Percentiles rank a stretch among this genome's conserved stretches.
Evolutionary conservation across 2,113 vertebrate genomes (phyloP).

Genomic region (Typhlomys cinereus): DNA sequence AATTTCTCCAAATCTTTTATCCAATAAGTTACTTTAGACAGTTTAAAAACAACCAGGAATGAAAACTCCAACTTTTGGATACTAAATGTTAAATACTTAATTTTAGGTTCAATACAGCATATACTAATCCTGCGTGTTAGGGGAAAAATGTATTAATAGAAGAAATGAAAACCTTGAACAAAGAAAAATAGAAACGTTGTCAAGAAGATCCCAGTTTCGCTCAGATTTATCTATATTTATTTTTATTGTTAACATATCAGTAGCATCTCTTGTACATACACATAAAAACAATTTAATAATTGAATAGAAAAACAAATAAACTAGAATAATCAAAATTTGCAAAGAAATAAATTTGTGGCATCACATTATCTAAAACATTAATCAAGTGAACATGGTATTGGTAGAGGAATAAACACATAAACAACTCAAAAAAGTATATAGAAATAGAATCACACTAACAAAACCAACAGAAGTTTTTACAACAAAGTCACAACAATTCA

Average conservation of each 20-base stretch:
- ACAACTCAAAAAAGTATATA: not conserved
- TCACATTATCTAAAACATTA: not conserved
- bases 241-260: not conserved
- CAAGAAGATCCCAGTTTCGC: not conserved
- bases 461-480: not conserved
- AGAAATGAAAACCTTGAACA: not conserved
- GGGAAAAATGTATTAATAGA: not conserved
- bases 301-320: not conserved
- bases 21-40: not conserved
- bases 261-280: not conserved
- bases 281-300: not conserved
- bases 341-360: not conserved
- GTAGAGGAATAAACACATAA: not conserved
- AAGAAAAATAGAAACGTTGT: not conserved
- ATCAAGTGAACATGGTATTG: not conserved
- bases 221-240: not conserved
- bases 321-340: slow-evolving; percentile 22
- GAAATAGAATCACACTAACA: not conserved
- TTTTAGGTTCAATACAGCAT: not conserved
- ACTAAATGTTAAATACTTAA: not conserved
- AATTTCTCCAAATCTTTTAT: not conserved
- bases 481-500: not conserved
- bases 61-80: not conserved
- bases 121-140: not conserved
- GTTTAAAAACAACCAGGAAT: not conserved